Evolutionary conservation across 2,797 vertebrate species (phyloP).

Genomic region (Nannoperca australis): DNA sequence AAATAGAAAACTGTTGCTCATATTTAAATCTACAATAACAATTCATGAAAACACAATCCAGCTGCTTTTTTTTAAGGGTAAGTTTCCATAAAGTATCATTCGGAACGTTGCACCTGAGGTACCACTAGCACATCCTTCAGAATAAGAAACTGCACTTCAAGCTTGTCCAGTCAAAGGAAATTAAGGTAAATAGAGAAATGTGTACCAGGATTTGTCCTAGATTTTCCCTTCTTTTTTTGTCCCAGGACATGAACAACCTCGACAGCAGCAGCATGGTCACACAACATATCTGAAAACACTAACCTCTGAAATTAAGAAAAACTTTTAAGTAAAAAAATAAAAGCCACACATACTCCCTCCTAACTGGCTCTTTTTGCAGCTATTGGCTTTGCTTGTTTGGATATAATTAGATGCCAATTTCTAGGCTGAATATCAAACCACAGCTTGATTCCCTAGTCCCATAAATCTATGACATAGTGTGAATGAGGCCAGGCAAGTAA

Average conservation of each 20-base stretch:
- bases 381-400: constrained; percentile 17
- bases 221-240: neutral
- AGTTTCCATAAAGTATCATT: constrained; percentile 25
- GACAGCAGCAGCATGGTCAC: constrained; percentile 17
- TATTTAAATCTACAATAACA: constrained; percentile 22
- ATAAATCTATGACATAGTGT: constrained; percentile 7
- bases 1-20: constrained; percentile 19
- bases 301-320: constrained; percentile 7
- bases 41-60: constrained; percentile 33
- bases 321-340: constrained; percentile 4
- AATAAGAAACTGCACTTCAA: constrained; percentile 29
- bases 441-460: neutral
- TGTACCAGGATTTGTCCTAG: constrained; percentile 1
- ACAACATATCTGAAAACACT: constrained; percentile 51
- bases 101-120: constrained; percentile 38
- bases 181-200: constrained; percentile 15
- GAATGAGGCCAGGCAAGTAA: constrained; percentile 6
- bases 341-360: neutral
- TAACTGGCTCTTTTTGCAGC: neutral
- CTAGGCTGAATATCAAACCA: constrained; percentile 20
- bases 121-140: constrained; percentile 29
- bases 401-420: constrained; percentile 27
- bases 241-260: neutral
- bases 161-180: constrained; percentile 39
- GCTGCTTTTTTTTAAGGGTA: constrained; percentile 19